phyloP scores from a whole-genome alignment of 2,888 invertebrate genomes.

The Cheilosia soror region DNA sequence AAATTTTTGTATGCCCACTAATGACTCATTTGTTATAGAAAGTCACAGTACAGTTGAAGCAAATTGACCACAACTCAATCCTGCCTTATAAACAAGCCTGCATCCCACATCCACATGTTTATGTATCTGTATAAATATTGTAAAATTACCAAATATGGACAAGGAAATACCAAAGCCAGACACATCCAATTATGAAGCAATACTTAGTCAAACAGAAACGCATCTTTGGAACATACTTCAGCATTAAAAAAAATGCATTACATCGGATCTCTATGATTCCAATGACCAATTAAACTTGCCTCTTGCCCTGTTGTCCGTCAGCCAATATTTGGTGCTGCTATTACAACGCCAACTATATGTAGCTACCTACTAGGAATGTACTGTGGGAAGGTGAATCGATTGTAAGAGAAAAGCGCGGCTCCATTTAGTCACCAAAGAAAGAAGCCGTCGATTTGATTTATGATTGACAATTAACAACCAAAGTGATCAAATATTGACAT shows the following conservation, averaged over 20 bases:
- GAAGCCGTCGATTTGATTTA: conserved; percentile 73
- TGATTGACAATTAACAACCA: conserved; percentile 75
- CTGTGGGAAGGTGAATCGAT: conserved; percentile 9
- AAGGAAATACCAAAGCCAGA: conserved; percentile 14
- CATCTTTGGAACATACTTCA: conserved; percentile 16
- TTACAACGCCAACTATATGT: conserved; percentile 36
- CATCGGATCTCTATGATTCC: conserved; percentile 49
- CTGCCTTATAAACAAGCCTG: neutral
- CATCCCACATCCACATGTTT: too few species aligned
- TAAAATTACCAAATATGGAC: conserved; percentile 3
- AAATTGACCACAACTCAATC: conserved; percentile 53
- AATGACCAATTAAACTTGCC: conserved; percentile 60
- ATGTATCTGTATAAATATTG: too few species aligned
- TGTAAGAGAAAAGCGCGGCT: conserved; percentile 52
- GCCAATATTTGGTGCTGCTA: conserved; percentile 33
- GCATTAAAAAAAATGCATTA: conserved; percentile 36
- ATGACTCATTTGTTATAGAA: neutral
- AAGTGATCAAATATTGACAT: conserved; percentile 73
- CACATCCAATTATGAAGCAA: conserved; percentile 52
- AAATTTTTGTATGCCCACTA: too few species aligned
- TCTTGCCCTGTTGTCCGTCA: conserved; percentile 17
- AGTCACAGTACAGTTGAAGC: conserved; percentile 34
- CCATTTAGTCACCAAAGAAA: conserved; percentile 67
- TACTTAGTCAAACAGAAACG: conserved; percentile 19
- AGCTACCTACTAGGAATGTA: neutral